phyloP scores from a whole-genome alignment of 92 coral and sea anemone genomes.

The Umimayanthus chanpuru region DNA sequence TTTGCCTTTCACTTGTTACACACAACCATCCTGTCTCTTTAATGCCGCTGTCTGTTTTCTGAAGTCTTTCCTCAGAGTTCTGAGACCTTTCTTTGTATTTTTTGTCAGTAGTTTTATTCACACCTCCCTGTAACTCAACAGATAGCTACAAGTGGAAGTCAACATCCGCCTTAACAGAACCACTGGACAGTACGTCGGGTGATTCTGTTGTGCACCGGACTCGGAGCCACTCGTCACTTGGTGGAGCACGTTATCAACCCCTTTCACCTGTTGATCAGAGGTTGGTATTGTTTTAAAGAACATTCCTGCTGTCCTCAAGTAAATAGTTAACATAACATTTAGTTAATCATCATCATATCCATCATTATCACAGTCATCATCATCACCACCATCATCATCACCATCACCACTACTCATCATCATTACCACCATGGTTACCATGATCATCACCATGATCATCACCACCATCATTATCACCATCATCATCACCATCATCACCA shows the following conservation, averaged over 20 bases:
- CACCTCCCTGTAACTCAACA: neutral
- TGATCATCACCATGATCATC: too few relatives aligned
- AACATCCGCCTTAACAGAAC: slow-evolving; percentile 24
- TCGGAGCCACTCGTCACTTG: slow-evolving; percentile 32
- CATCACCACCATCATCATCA: too few relatives aligned
- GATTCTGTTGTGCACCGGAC: slow-evolving; percentile 18
- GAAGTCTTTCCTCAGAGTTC: too few relatives aligned
- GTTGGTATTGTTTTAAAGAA: slow-evolving; percentile 2
- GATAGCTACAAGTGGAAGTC: slow-evolving; percentile 25
- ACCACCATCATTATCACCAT: too few relatives aligned
- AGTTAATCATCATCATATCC: too few relatives aligned
- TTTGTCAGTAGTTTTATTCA: neutral
- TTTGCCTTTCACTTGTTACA: too few relatives aligned
- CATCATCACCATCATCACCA: too few relatives aligned
- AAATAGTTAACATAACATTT: neutral
- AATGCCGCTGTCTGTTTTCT: too few relatives aligned
- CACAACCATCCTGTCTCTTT: too few relatives aligned
- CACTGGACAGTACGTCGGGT: neutral
- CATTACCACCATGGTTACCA: too few relatives aligned
- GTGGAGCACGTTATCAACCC: slow-evolving; percentile 14
- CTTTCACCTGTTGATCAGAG: slow-evolving; percentile 17
- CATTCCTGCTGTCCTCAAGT: neutral
- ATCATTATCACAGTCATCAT: neutral
- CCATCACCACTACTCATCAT: too few relatives aligned
- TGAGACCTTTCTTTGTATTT: neutral